A percentile compares a stretch with the other conserved stretches of the same genome.
Evolutionary conservation across 1,140 invertebrate genomes (phyloP).

Genomic region (Meloidogyne floridensis): DNA sequence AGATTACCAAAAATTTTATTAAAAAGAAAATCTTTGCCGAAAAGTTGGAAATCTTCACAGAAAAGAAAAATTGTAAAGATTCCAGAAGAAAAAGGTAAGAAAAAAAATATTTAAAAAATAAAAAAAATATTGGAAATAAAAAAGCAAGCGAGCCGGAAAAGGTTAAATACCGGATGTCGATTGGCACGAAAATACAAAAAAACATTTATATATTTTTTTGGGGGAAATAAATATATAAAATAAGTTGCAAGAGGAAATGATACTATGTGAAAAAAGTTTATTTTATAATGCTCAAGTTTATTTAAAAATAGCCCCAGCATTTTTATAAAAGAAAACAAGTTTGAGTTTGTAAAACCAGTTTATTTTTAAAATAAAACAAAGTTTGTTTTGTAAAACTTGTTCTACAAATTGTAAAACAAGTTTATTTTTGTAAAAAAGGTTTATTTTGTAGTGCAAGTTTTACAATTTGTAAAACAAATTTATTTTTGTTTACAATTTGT

Average conservation of each 20-base stretch:
- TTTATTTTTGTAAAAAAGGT: too few relatives aligned
- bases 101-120: constrained; percentile 7
- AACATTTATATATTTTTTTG: background rate
- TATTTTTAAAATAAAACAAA: too few relatives aligned
- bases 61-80: background rate
- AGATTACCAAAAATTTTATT: background rate
- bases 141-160: background rate
- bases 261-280: too few relatives aligned
- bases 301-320: too few relatives aligned
- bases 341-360: too few relatives aligned
- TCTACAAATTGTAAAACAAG: too few relatives aligned
- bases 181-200: constrained; percentile 1
- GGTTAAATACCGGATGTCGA: constrained; percentile 1
- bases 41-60: background rate
- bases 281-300: too few relatives aligned
- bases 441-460: too few relatives aligned
- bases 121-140: background rate
- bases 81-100: background rate
- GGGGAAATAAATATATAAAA: background rate
- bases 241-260: background rate
- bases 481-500: too few relatives aligned
- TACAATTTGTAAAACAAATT: too few relatives aligned
- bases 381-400: too few relatives aligned
- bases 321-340: too few relatives aligned
- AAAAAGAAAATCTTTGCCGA: background rate